Base-by-base conservation (phyloP, 2,888 invertebrate genomes). In the Stenodema calcarata region DNA sequence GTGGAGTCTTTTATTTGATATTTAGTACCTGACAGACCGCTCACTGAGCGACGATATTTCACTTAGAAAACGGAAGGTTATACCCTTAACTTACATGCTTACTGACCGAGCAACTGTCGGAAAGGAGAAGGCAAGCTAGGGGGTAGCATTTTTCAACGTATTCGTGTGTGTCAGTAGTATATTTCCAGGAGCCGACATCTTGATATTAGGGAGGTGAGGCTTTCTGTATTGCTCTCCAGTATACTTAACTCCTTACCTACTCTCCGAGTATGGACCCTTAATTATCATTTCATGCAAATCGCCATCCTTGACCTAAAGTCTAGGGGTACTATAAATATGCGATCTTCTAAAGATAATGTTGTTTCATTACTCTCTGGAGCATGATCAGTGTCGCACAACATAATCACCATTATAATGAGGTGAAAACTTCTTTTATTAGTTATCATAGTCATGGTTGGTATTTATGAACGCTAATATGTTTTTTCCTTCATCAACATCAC, bases 141-240 rank as follows among this genome's bases (percentile, higher is more conserved):
- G 35, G 54, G 41, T 35, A 28, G 42, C 82, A 82, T 82, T 82
- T 82, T 82, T 82, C 82, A 82, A 23, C 82, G 62, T 69, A 82
- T 82, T 82, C 82, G 82, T 82, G 82, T 82, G 69, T 41, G 54
- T 41, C 69, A 69, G 82, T 82, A 62, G 82, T 82, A 82, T 82
- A 82, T 82, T 82, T 82, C 41, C 69, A 78, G 27, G 44, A 78
- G 78, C 78, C 78, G 78, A 78, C 78, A 78, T 78, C 78, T 78
- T 44, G 78, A 78, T 78, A 78, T 78, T 78, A 78, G 78, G 27
- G 78, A 42, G 41, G 16, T 14, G 23, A 44, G 78, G 23, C 42
- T 42, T 78, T 78, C 41, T 78, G 11, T 78, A 73, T 35, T 14
- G 44, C 78, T 42, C 78, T 78, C 78, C 12, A 78, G 78, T 78